Base-by-base conservation (phyloP, 1,140 invertebrate species). In the Platorchestia sp. region DNA sequence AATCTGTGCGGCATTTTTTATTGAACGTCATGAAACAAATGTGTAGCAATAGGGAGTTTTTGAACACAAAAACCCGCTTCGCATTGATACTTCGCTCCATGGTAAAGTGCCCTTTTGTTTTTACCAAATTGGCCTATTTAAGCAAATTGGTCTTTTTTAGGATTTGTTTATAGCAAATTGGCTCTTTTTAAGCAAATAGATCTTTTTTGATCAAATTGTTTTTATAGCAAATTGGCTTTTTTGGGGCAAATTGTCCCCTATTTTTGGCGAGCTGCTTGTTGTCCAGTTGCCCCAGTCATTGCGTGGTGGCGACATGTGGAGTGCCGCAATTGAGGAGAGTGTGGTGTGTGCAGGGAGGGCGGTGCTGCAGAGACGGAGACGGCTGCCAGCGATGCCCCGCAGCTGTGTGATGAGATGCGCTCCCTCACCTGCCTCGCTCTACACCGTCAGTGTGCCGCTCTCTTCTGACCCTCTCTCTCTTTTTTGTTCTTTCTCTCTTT, bases 331-430 rank as follows among this genome's bases (percentile, higher is more conserved):
- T 90, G 44, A n/a, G 10, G 22, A 16, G 10, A 5, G 10, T 43
- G 41, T 36, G 5, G 7, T 10, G 19, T 45, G 5, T 93, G 19
- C 91, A 93, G 91, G n/a, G 91, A 93, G 45, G n/a, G 41, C 7
- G 91, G 91, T 36, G 19, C 44, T 93, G 43, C 41, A 40, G 91
- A 93, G 91, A 93, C 91, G 14, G 91, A 93, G 91, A 93, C 91
- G 0, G 91, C 91, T 6, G n/a, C 47, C 43, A 93, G 45, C 40
- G 91, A 93, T 5, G 91, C 6, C 6, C 91, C 91, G 0, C 91
- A 93, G 45, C 91, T 93, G 6, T 42, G 41, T 10, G 91, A 93
- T n/a, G 91, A 93, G 91, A 93, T 93, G 43, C 44, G 91, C 0
- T 45, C 91, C 45, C 6, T 93, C 22, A 6, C 10, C 91, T 45